A percentile compares a stretch with the other conserved stretches of the same genome.
Conservation (phyloP, 2,797 vertebrate species). For the Babyrousa celebensis region DNA sequence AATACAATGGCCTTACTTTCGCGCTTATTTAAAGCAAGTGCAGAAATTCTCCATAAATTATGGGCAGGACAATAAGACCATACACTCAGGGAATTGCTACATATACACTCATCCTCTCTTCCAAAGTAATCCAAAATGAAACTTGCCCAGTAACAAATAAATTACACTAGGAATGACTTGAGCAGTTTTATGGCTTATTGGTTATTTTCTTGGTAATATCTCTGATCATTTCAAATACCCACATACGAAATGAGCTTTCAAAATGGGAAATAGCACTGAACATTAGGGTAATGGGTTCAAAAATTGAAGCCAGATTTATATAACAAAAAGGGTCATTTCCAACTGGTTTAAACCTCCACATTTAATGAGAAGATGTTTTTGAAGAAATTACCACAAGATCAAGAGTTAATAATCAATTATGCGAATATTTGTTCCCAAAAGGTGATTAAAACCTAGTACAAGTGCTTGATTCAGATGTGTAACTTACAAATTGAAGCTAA, state of each 20-base stretch:
- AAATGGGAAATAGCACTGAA: conserved; percentile 74
- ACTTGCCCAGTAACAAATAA: conserved; percentile 66
- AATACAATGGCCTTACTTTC: conserved; percentile 1
- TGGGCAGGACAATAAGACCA: not conserved
- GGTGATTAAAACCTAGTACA: conserved; percentile 74
- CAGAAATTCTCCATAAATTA: conserved; percentile 63
- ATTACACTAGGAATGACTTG: conserved; percentile 14
- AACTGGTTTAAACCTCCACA: conserved; percentile 55
- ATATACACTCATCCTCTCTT: not conserved
- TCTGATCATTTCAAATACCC: conserved; percentile 77
- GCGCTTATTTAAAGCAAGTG: conserved; percentile 37
- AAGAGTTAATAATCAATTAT: conserved; percentile 69
- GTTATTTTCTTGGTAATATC: conserved; percentile 75
- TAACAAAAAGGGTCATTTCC: conserved; percentile 59
- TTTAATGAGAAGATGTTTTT: conserved; percentile 72
- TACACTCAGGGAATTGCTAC: not conserved
- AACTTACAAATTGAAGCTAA: conserved; percentile 71
- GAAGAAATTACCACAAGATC: conserved; percentile 34
- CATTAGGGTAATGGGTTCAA: conserved; percentile 73
- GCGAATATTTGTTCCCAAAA: conserved; percentile 74
- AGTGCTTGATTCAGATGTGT: conserved; percentile 60
- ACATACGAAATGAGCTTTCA: conserved; percentile 77
- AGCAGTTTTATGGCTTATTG: conserved; percentile 69
- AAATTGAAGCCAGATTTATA: conserved; percentile 76
- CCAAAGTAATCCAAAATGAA: conserved; percentile 53